These are phyloP conservation scores for Ectobius pallidus DNA, from an alignment of 2,888 invertebrate species.

Conservation along the genomic window DNA sequence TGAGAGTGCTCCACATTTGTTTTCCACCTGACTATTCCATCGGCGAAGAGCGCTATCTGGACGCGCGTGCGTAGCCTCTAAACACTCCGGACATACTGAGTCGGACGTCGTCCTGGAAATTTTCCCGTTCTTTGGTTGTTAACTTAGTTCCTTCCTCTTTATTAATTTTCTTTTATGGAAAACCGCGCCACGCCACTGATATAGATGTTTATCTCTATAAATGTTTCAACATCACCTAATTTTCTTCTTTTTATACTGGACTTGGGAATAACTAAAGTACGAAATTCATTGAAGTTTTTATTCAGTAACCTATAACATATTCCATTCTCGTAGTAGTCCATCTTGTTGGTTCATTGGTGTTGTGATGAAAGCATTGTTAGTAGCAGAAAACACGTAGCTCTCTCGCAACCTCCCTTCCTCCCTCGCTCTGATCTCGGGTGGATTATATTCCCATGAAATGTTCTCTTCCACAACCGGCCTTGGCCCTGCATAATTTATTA, in stretches of 20 bases:
- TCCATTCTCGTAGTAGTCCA: background rate
- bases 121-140: too few species aligned
- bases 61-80: too few species aligned
- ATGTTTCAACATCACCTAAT: background rate
- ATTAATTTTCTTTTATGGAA: too few species aligned
- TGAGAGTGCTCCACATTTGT: too few species aligned
- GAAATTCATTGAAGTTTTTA: background rate
- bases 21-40: too few species aligned
- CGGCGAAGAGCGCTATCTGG: too few species aligned
- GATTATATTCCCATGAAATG: background rate
- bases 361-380: background rate
- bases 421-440: background rate
- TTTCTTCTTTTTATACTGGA: background rate
- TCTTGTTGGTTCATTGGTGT: background rate
- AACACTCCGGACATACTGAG: too few species aligned
- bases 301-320: background rate
- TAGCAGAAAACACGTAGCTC: background rate
- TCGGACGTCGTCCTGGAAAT: too few species aligned
- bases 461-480: background rate
- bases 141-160: too few species aligned
- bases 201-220: too few species aligned
- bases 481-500: conserved; percentile 3
- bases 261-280: too few species aligned
- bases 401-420: background rate
- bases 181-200: too few species aligned